Percentiles rank a stretch among this genome's conserved stretches.
phyloP scores from a whole-genome alignment of 2,113 vertebrate genomes.

The Trachemys scripta region DNA sequence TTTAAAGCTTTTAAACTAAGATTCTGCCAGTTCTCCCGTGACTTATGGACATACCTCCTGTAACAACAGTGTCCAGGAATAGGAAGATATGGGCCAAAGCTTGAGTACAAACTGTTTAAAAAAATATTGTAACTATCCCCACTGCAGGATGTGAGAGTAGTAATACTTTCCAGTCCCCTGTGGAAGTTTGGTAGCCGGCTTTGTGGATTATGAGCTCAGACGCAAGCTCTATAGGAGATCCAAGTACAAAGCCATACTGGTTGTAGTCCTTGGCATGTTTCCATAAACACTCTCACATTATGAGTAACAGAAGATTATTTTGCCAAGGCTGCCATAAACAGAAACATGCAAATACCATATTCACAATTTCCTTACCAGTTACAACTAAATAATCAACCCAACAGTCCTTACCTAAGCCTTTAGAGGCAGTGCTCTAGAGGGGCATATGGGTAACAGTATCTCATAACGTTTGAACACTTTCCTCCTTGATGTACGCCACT shows the following conservation, averaged over 20 bases:
- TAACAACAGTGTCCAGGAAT: background rate
- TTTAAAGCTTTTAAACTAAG: background rate
- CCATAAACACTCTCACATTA: background rate
- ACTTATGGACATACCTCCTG: background rate
- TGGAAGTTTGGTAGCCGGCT: background rate
- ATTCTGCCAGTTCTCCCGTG: background rate
- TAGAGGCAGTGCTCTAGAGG: background rate
- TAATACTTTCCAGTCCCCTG: background rate
- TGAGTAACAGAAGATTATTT: background rate
- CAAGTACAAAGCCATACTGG: too few relatives aligned
- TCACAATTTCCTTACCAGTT: background rate
- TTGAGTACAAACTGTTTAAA: background rate
- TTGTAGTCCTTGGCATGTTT: fast-evolving
- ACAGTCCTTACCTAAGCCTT: background rate
- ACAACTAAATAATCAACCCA: background rate
- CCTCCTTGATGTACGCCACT: background rate
- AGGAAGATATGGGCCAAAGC: background rate
- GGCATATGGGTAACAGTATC: background rate
- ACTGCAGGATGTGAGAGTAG: background rate
- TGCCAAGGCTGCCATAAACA: background rate
- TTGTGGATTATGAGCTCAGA: background rate
- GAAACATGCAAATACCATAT: background rate
- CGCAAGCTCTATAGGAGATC: background rate
- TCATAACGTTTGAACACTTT: background rate
- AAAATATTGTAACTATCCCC: fast-evolving